These are phyloP conservation scores for Entosphenus tridentatus DNA, from an alignment of 2,113 vertebrate species.

Conservation along the genomic window DNA sequence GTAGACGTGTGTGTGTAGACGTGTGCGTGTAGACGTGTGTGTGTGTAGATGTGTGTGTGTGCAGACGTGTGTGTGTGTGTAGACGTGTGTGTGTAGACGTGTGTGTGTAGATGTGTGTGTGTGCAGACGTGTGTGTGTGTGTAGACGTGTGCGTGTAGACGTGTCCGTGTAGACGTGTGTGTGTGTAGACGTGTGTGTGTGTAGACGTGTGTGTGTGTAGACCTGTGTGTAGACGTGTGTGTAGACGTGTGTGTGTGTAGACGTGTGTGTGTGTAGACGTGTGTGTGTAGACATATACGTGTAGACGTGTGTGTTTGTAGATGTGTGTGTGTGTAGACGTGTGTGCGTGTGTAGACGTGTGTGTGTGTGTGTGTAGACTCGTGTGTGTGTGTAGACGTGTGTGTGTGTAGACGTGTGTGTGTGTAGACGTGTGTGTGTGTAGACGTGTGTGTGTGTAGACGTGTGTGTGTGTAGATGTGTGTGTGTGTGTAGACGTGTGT, in stretches of 20 bases:
- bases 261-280: neutral
- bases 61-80: neutral
- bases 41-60: no score
- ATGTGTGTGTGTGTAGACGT: neutral
- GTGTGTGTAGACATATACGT: neutral
- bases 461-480: no score
- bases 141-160: neutral
- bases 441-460: neutral
- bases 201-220: neutral
- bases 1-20: neutral
- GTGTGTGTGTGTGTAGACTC: neutral
- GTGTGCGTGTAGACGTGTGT: neutral
- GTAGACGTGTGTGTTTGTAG: neutral
- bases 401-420: neutral
- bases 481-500: neutral
- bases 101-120: neutral
- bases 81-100: neutral
- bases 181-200: neutral
- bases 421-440: neutral
- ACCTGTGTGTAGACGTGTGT: no score
- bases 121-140: neutral
- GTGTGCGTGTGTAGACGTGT: neutral
- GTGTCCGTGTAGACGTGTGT: neutral
- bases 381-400: neutral
- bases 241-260: neutral